Evolutionary conservation across 2,888 invertebrate species (phyloP), one percentile per base, ranked within the genome.

Genomic region (Fragum whitleyi): DNA sequence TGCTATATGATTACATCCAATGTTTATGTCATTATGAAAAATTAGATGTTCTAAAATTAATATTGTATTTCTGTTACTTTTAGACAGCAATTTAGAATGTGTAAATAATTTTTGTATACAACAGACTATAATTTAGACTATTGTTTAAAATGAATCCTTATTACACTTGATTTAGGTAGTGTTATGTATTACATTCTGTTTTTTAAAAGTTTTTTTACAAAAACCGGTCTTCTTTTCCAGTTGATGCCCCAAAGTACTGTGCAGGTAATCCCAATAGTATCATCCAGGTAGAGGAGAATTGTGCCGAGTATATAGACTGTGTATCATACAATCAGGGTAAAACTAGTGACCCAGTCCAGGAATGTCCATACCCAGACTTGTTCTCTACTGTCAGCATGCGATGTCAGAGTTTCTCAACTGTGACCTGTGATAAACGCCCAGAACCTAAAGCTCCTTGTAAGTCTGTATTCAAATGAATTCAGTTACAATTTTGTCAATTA

Each of bases 361-460:
- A 87, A 57, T 87, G 87, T 62, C 70, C 71, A 21, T 87, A 87
- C 51, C 87, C 87, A 42, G 83, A 88, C 23, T 73, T 88, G 32
- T 88, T 86, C 77, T 85, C 85, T 26, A 72, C 68, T 6, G 65
- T 59, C 1, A 80, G 75, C 11, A 28, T 71, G 42, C 61, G 53
- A 16, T 88, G 88, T 74, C 59, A 78, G 21, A 65, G 71, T 21
- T 86, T 86, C 72, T 77, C 77, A 26, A 74, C 67, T 0, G 85
- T 86, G 14, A 61, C 39, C 9, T 88, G 88, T 77, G 57, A 79
- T 19, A 75, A 75, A 2, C 70, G 86, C 28, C 74, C 57, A 19
- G 86, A 85, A 65, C 86, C 86, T 5, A 79, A 77, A 36, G 84
- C 88, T 9, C 88, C 88, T 21, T 88, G 88, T 88, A 69, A 79